These are phyloP conservation scores for Paracanthobrama guichenoti DNA, from an alignment of 2,113 vertebrate species.

Conservation along the genomic window DNA sequence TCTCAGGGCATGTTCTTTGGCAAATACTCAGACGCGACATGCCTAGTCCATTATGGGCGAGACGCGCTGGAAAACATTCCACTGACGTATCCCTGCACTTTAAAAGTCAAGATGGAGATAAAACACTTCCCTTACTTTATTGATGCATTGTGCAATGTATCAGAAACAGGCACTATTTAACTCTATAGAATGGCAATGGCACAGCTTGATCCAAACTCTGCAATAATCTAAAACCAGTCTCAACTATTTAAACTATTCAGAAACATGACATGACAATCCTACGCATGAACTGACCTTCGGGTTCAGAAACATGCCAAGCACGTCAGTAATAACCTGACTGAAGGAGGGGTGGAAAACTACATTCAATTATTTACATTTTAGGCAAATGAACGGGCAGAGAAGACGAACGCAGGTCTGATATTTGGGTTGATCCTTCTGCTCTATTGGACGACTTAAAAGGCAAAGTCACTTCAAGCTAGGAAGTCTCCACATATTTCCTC, in stretches of 20 bases:
- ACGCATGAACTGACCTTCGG: slow-evolving; percentile 19
- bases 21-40: slow-evolving; percentile 17
- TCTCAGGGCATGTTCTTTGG: neutral
- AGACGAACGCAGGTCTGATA: neutral
- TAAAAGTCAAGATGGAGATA: slow-evolving; percentile 42
- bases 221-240: neutral
- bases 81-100: slow-evolving; percentile 38
- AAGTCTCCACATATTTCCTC: neutral
- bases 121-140: slow-evolving; percentile 47
- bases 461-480: neutral
- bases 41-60: slow-evolving; percentile 18
- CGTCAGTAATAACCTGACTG: neutral
- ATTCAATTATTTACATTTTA: neutral
- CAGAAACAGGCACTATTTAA: neutral
- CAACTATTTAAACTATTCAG: slow-evolving; percentile 47
- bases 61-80: slow-evolving; percentile 52
- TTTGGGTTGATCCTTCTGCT: neutral
- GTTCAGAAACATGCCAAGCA: slow-evolving; percentile 32
- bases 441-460: neutral
- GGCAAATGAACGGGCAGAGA: neutral
- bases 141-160: slow-evolving; percentile 25
- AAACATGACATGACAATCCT: slow-evolving; percentile 7
- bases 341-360: neutral
- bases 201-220: neutral
- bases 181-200: neutral